Conservation (phyloP, 2,113 vertebrate genomes). For the Ploceus nigricollis region DNA sequence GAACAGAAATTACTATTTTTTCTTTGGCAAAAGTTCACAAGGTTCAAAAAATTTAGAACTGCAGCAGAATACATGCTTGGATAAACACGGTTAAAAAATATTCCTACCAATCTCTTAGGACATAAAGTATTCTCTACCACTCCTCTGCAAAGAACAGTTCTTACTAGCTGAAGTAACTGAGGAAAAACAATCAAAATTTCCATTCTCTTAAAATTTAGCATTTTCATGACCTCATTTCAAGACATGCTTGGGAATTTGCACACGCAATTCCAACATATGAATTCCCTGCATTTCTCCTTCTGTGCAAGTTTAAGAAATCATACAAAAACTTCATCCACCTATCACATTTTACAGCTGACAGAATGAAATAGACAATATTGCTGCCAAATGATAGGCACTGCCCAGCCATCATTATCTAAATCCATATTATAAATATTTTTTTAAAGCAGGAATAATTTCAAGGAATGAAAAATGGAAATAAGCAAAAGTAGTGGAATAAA, state of each 20-base stretch:
- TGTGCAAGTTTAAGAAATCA: not conserved
- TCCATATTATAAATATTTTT: not conserved
- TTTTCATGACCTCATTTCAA: not conserved
- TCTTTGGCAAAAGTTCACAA: not conserved
- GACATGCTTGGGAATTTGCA: not conserved
- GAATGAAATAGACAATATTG: not conserved
- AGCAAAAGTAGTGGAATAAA: not conserved
- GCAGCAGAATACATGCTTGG: not conserved
- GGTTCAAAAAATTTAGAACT: not conserved
- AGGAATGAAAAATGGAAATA: not conserved
- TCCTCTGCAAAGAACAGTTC: not conserved
- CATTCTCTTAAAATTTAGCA: not conserved
- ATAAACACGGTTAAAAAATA: not conserved
- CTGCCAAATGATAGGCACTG: not conserved
- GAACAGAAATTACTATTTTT: not conserved
- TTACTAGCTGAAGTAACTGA: not conserved
- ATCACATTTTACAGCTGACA: not conserved
- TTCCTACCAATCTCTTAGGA: not conserved
- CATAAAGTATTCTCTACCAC: not conserved
- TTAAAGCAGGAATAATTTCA: not conserved
- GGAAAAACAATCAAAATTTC: not conserved
- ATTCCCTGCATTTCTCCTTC: not conserved
- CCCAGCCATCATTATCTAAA: not conserved
- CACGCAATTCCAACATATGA: not conserved
- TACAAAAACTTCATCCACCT: not conserved